Base-by-base conservation (phyloP, 30 jellyfish, hydroid and myxozoan species). In the Morbakka virulenta region DNA sequence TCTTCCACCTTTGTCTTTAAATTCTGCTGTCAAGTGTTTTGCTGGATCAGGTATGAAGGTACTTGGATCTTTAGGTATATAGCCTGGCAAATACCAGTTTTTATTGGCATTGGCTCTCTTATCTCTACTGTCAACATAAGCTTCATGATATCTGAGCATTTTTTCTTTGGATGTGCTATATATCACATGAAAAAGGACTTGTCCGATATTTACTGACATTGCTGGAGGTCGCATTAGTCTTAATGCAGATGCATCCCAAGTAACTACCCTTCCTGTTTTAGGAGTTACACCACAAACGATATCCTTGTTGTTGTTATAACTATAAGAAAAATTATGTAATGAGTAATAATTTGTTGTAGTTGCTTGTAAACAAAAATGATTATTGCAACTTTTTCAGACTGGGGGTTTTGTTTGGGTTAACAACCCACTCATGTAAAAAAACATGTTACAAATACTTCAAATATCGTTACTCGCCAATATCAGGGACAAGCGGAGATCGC, bases 221-320 rank as follows among this genome's bases (percentile, higher is more conserved):
- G 94, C 94, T 47, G 97, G 97, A 0, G 97, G 97, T 34, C 97
- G 53, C 75, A 87, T 83, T 72, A 89, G 61, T n/a, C 95, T 86
- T 36, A 68, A 61, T 21, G 83, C 78, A 1, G 94, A 62, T 52
- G 94, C 78, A 49, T 89, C 95, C 97, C 97, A 89, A 12, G 83
- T 91, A 0, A 89, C 97, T 50, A 89, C 90, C 13, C 97, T 79
- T n/a, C 94, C 95, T 20, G 89, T 81, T 48, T 90, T 82, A 47
- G 94, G 94, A 1, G 95, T 89, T 14, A 69, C 95, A 24, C 97
- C 97, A 68, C 84, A 81, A 80, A 83, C 78, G 17, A 89, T 82
- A 35, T 89, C 97, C 35, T 77, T 62, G 48, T 76, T 82, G 22
- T 83, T 88, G 57, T 89, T 94, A 70, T 74, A 89, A 47, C 97